A percentile compares a stretch with the other conserved stretches of the same genome.
Evolutionary conservation across 2,797 vertebrate genomes (phyloP).

Genomic region (Chaunax sp.): DNA sequence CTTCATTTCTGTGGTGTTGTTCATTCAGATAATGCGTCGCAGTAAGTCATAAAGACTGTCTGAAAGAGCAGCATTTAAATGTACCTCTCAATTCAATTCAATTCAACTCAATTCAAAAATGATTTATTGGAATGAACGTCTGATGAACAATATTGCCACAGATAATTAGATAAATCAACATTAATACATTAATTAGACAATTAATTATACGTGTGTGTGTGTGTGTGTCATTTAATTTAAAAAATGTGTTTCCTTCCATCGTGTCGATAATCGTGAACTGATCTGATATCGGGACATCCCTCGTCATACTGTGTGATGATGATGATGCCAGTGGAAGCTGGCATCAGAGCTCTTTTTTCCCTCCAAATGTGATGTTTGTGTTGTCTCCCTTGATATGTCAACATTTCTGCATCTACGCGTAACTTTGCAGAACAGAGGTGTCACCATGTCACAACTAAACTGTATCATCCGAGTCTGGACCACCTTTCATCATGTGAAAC

Average conservation of each 20-base stretch:
- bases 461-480: not conserved
- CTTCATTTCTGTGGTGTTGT: slow-evolving; percentile 10
- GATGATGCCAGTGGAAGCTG: not conserved
- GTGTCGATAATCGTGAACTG: too few relatives aligned
- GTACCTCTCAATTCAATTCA: too few relatives aligned
- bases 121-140: too few relatives aligned
- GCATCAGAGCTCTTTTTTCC: not conserved
- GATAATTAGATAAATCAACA: too few relatives aligned
- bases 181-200: too few relatives aligned
- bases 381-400: not conserved
- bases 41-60: slow-evolving; percentile 4
- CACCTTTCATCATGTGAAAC: not conserved
- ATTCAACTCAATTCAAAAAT: too few relatives aligned
- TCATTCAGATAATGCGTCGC: not conserved
- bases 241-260: too few relatives aligned
- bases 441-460: not conserved
- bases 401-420: not conserved
- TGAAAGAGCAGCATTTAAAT: slow-evolving; percentile 21
- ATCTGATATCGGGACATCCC: too few relatives aligned
- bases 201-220: too few relatives aligned
- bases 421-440: slow-evolving; percentile 9
- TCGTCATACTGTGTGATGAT: slow-evolving; percentile 10
- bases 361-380: not conserved
- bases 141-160: too few relatives aligned
- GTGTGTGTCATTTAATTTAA: too few relatives aligned